Evolutionary conservation across 2,797 vertebrate genomes (phyloP), one percentile per base, ranked within the genome.

Genomic region (Adelosebastes latens): DNA sequence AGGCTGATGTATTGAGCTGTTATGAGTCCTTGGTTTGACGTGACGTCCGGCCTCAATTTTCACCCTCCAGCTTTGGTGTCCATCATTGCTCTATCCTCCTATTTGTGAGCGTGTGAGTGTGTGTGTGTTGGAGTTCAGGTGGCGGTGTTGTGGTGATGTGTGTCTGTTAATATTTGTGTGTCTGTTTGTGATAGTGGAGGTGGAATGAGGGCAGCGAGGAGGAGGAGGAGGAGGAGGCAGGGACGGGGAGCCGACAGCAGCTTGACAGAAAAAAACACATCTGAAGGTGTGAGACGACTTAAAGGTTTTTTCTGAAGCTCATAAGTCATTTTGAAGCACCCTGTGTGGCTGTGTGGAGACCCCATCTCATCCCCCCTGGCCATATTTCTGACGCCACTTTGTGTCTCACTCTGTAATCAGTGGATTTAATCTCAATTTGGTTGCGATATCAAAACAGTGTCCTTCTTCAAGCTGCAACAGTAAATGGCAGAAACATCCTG

Each of bases 1-100:
- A 11, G 68, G 39, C 65, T 81, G 82, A 83, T 74, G 77, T 73
- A 78, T 88, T 42, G 64, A 80, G 86, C 65, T 58, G 83, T 88
- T 85, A 70, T 75, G 73, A 89, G 83, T 89, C 82, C 79, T 90
- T 84, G 86, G 81, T 82, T 77, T 90, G 90, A 91, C 83, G 56
- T 64, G 78, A 78, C 24, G 89, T 82, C 68, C 72, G 42, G 86
- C 88, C 85, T 93, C 90, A 92, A 94, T 94, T 93, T 90, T 92
- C 86, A 84, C 88, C 87, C 63, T 88, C 79, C 36, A 69, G 82
- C 88, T 90, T 52, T 56, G 72, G 80, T 88, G 89, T 86, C 87
- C 79, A 80, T 88, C 88, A 88, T 49, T 52, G 73, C 82, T 78
- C 75, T 77, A 72, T 82, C 87, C 65, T 68, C 62, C 62, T 34